Evolutionary conservation across 1,140 invertebrate genomes (phyloP), one percentile per base, ranked within the genome.

Genomic region (Aphidius ervi): DNA sequence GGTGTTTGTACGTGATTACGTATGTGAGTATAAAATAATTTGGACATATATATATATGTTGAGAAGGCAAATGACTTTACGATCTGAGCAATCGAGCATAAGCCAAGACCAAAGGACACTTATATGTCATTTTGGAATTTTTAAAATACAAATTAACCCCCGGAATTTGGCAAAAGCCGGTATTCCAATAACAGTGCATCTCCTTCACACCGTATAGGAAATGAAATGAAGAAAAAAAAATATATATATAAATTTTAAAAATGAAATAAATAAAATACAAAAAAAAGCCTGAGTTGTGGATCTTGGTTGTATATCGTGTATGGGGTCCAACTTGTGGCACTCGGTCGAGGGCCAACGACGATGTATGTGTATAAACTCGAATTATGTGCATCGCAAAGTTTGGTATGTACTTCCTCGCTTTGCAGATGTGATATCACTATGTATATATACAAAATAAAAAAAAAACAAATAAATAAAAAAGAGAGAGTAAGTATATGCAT

Each of bases 111-210:
- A 54, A 6, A 54, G 52, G 23, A 48, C 57, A 47, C 57, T 47
- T 58, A 58, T 47, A 40, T 58, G 42, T 7, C 42, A 16, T 50
- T 39, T 45, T 37, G 9, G 37, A 48, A 47, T 58, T 58, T 43
- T 40, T 16, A 47, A 58, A 58, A 58, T 50, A 58, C 57, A 58
- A 58, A 58, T 58, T 58, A 58, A 58, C 57, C 39, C 39, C 20
- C n/a, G 57, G 57, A 49, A 58, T 58, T 41, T 47, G 46, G 57
- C 46, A 49, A 58, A 50, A 58, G 20, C n/a, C 47, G 37, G 31
- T 50, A 47, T 40, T 58, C 47, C 49, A 58, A 47, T 31, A 16
- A 16, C 16, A 31, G 23, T 31, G 23, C 23, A 31, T 31, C 23
- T 31, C 23, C 23, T 23, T 31, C 47, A 43, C 52, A 54, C 40